phyloP scores from a whole-genome alignment of 2,888 invertebrate genomes.

The Trachelus stipa region DNA sequence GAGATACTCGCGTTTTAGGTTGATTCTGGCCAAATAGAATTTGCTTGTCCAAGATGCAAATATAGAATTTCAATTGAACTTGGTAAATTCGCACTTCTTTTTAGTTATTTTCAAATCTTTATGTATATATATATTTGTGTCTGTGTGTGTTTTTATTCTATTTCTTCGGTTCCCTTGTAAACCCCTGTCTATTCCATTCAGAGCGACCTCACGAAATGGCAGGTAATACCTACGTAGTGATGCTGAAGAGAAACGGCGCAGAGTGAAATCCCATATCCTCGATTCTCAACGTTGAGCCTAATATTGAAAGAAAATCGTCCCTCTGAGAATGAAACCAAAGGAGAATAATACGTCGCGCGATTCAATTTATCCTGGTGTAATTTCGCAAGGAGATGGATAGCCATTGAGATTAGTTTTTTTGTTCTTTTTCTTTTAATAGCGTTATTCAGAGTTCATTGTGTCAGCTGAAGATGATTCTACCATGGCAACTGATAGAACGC shows the following conservation, averaged over 20 bases:
- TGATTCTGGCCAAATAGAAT: constrained; percentile 1
- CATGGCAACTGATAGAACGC: no score
- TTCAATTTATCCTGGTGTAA: not conserved
- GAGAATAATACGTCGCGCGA: not conserved
- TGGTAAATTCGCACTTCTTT: constrained; percentile 29
- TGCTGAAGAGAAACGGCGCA: not conserved
- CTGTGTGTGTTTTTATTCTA: not conserved
- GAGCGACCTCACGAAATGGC: not conserved
- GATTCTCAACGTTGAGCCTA: not conserved
- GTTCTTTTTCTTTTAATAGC: not conserved
- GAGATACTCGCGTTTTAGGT: no score
- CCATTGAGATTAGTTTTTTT: not conserved
- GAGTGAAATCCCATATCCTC: not conserved
- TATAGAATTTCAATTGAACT: constrained; percentile 37
- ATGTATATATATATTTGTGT: not conserved
- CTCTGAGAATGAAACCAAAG: not conserved
- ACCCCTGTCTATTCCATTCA: not conserved
- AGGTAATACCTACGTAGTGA: not conserved
- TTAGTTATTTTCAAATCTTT: not conserved
- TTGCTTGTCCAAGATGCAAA: constrained; percentile 33
- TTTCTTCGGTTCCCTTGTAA: not conserved
- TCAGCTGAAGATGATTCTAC: no score
- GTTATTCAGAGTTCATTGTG: no score
- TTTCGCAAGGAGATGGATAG: not conserved
- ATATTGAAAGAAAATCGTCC: not conserved